Conservation (phyloP, 2,797 vertebrate species). For the Chelonia mydas region DNA sequence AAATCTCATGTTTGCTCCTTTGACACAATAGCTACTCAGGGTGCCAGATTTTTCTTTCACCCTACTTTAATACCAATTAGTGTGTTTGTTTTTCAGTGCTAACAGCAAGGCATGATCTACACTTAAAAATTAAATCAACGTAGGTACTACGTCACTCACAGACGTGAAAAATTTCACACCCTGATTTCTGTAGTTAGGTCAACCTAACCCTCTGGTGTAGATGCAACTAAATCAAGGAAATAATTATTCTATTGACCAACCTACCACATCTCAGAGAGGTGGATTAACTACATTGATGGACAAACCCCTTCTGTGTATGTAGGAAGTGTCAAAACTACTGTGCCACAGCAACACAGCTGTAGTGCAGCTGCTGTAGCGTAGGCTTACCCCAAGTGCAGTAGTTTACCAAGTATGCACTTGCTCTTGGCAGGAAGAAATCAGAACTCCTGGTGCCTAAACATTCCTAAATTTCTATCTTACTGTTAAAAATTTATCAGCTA, state of each 20-base stretch:
- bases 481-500: neutral
- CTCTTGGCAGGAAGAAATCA: conserved; percentile 11
- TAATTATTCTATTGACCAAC: neutral
- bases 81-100: neutral
- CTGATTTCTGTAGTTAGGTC: neutral
- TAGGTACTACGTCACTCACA: neutral
- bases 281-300: neutral
- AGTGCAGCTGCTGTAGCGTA: neutral
- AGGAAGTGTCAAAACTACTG: neutral
- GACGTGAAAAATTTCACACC: neutral
- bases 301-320: neutral
- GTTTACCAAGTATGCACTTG: neutral
- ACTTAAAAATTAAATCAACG: neutral
- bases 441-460: neutral
- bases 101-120: neutral
- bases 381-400: neutral
- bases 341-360: no score
- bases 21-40: neutral
- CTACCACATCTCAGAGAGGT: neutral
- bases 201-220: neutral
- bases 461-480: neutral
- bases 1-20: neutral
- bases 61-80: neutral
- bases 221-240: neutral
- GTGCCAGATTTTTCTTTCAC: neutral